A percentile compares a stretch with the other conserved stretches of the same genome.
These are phyloP conservation scores for Lordiphosa collinella DNA, from an alignment of 1,140 invertebrate genomes.

Conservation along the genomic window DNA sequence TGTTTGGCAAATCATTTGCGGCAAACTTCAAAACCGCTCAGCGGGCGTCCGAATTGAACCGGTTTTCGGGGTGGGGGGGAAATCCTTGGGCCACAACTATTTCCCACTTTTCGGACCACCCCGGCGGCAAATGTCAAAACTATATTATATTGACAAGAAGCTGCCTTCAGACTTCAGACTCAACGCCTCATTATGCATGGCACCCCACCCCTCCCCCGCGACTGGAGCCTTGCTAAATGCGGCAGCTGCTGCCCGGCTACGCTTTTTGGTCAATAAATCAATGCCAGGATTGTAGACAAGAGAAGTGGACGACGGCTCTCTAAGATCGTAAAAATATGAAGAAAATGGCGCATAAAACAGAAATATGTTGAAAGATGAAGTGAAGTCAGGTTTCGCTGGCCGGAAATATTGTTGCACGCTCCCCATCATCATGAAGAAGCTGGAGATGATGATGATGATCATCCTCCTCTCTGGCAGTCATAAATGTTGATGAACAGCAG, in stretches of 20 bases:
- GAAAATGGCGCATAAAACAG: conserved; percentile 60
- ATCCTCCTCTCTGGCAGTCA: conserved; percentile 55
- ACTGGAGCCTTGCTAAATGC: conserved; percentile 49
- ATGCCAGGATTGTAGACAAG: conserved; percentile 18
- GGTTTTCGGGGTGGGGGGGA: neutral
- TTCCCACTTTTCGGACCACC: conserved; percentile 19
- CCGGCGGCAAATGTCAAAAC: conserved; percentile 26
- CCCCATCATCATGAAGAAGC: conserved; percentile 23
- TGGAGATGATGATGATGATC: conserved; percentile 17
- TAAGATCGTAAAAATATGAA: conserved; percentile 50
- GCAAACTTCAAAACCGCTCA: conserved; percentile 65
- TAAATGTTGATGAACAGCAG: conserved; percentile 77
- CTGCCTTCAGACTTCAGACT: conserved; percentile 21
- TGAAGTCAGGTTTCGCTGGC: conserved; percentile 13
- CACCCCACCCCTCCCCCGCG: conserved; percentile 11
- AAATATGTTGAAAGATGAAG: conserved; percentile 38
- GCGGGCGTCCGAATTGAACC: conserved; percentile 36
- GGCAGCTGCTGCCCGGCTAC: conserved; percentile 68
- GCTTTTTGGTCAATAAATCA: conserved; percentile 70
- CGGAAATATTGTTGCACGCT: conserved; percentile 63
- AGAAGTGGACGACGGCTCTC: conserved; percentile 1
- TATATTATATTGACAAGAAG: conserved; percentile 27
- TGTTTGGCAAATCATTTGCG: conserved; percentile 67
- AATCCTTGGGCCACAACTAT: too few relatives aligned
- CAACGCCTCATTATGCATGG: conserved; percentile 69